Base-by-base conservation (phyloP, 2,888 invertebrate genomes). In the Tipula confusa region DNA sequence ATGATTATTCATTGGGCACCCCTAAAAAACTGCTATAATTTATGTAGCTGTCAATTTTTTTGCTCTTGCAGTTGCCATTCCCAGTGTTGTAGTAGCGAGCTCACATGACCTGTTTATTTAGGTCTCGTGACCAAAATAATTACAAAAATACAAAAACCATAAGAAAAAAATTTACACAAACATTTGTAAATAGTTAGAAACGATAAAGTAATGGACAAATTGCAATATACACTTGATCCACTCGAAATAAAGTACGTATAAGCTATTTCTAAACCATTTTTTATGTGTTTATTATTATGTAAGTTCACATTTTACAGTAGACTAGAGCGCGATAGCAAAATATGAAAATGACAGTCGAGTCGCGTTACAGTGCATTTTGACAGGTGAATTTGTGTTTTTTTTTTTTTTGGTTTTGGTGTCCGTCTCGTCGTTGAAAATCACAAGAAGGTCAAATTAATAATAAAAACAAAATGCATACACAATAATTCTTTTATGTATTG, bases 61-160 rank as follows among this genome's bases (percentile, higher is more conserved):
- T 24, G 1, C n/a, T 64, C 9, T 64, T 9, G 64, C 64, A 24
- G 24, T 64, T 64, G 24, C 64, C 64, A 24, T 64, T 64, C 64
- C 64, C 64, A 48, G 64, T 64, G 64, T 64, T 64, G 64, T 64
- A 64, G 64, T 24, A 24, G 64, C 64, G 36, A 36, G 36, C 36
- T 33, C 36, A 33, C 82, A 82, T 82, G 82, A 36, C 36, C 24
- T 82, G 82, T 82, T 82, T 82, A 82, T 36, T 82, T 82, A n/a
- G 82, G 82, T 82, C 82, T 36, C 82, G 82, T 82, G 82, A 82
- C 38, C 82, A 80, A 80, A 80, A 80, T 29, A 29, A 80, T 29
- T 80, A 80, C 80, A 85, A 83, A 85, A 85, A 84, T 85, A 13
- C 84, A 85, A 85, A n/a, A 5, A 85, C 15, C 33, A 33, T 28